Conservation (phyloP, 1,140 invertebrate genomes). For the Drosophila micromelanica region DNA sequence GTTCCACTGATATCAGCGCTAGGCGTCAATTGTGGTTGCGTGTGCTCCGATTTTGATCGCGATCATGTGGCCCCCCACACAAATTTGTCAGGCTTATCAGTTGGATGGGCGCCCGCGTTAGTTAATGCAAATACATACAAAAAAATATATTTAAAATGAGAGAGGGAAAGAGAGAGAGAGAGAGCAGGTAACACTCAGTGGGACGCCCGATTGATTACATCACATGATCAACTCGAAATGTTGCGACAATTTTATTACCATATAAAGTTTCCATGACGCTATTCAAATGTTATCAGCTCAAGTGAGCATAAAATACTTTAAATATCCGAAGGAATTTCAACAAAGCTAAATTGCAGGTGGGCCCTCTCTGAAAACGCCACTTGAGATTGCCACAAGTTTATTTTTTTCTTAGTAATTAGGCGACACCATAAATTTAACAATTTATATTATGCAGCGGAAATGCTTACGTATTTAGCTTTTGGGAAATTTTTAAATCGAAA, state of each 20-base stretch:
- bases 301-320: slow-evolving; percentile 38
- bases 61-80: slow-evolving; percentile 70
- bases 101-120: slow-evolving; percentile 11
- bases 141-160: too few relatives aligned
- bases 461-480: neutral
- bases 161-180: too few relatives aligned
- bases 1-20: slow-evolving; percentile 49
- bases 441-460: neutral
- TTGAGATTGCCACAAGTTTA: slow-evolving; percentile 31
- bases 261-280: slow-evolving; percentile 44
- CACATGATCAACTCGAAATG: slow-evolving; percentile 27
- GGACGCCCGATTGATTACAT: slow-evolving; percentile 25
- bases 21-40: slow-evolving; percentile 16
- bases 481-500: neutral
- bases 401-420: slow-evolving; percentile 1
- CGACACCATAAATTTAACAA: slow-evolving; percentile 26
- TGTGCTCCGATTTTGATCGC: slow-evolving; percentile 42
- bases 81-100: slow-evolving; percentile 78
- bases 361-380: slow-evolving; percentile 29
- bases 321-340: slow-evolving; percentile 22
- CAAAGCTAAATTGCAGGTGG: slow-evolving; percentile 11
- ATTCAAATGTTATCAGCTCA: slow-evolving; percentile 23
- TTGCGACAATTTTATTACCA: slow-evolving; percentile 27
- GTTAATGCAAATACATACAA: slow-evolving; percentile 12
- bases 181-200: too few relatives aligned